These are phyloP conservation scores for Zaprionus ghesquierei DNA, from an alignment of 1,140 invertebrate species.

Conservation along the genomic window DNA sequence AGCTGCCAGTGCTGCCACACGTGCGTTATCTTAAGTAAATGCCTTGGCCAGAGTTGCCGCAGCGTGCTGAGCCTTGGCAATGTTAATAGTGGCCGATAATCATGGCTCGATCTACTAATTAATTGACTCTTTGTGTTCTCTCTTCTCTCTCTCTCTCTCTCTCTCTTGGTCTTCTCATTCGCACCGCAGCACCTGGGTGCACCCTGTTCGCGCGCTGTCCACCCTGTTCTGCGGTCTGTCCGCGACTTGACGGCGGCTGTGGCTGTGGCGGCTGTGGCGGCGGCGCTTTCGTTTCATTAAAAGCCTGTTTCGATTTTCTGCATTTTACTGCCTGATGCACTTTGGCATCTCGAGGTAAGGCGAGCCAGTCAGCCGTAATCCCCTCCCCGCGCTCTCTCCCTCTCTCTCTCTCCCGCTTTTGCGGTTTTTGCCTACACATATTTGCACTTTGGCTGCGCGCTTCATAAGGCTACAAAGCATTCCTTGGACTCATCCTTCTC, in stretches of 20 bases:
- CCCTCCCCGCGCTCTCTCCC: background rate
- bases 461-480: background rate
- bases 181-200: background rate
- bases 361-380: conserved; percentile 30
- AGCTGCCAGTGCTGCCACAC: conserved; percentile 34
- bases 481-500: background rate
- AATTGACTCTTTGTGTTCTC: conserved; percentile 81
- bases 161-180: conserved; percentile 19
- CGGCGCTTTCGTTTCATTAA: conserved; percentile 77
- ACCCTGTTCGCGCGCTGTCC: background rate
- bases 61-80: conserved; percentile 48
- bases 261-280: background rate
- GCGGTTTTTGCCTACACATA: conserved; percentile 60
- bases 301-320: conserved; percentile 82
- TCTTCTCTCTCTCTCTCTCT: conserved; percentile 43
- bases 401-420: conserved; percentile 14
- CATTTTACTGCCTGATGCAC: conserved; percentile 81
- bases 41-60: conserved; percentile 7
- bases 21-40: conserved; percentile 54
- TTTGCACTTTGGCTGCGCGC: conserved; percentile 63
- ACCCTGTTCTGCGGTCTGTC: background rate
- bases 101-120: conserved; percentile 81
- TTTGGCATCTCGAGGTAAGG: conserved; percentile 72
- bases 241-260: conserved; percentile 48
- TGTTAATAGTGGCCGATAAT: conserved; percentile 81